Evolutionary conservation across 2,113 vertebrate genomes (phyloP).

Genomic region (Lasiurus borealis): DNA sequence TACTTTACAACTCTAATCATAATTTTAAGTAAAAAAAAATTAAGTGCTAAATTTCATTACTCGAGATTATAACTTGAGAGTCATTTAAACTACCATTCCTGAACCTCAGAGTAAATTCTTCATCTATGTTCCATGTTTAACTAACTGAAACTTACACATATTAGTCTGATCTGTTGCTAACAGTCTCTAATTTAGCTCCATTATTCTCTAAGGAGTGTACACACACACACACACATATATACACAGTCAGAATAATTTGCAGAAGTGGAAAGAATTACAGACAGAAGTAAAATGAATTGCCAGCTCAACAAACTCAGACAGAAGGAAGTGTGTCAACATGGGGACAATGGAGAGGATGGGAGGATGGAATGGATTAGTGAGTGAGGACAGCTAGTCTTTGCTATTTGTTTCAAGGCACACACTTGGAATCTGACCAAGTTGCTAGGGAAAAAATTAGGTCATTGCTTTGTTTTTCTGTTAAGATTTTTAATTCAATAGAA

Average conservation of each 20-base stretch:
- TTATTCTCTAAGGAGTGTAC: conserved; percentile 15
- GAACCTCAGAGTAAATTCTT: conserved; percentile 37
- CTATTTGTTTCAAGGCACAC: conserved; percentile 54
- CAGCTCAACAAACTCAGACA: conserved; percentile 44
- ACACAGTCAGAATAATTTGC: conserved; percentile 44
- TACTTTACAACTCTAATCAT: conserved; percentile 22
- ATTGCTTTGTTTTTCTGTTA: conserved; percentile 64
- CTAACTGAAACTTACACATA: conserved; percentile 44
- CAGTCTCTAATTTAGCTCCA: not conserved
- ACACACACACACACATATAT: too few relatives aligned
- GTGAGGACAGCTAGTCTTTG: not conserved
- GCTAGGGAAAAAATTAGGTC: conserved; percentile 66
- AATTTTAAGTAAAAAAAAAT: not conserved
- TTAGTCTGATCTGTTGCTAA: conserved; percentile 47
- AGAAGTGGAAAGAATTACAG: conserved; percentile 29
- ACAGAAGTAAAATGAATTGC: conserved; percentile 60
- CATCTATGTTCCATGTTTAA: not conserved
- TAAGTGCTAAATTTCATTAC: conserved; percentile 35
- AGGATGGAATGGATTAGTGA: not conserved
- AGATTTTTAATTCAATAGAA: conserved; percentile 73
- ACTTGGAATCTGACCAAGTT: conserved; percentile 62
- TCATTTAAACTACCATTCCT: not conserved
- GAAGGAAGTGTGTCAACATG: not conserved
- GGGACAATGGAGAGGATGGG: conserved; percentile 4
- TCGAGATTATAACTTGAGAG: conserved; percentile 16